phyloP scores from a whole-genome alignment of 2,113 vertebrate species.

The Myotis davidii region DNA sequence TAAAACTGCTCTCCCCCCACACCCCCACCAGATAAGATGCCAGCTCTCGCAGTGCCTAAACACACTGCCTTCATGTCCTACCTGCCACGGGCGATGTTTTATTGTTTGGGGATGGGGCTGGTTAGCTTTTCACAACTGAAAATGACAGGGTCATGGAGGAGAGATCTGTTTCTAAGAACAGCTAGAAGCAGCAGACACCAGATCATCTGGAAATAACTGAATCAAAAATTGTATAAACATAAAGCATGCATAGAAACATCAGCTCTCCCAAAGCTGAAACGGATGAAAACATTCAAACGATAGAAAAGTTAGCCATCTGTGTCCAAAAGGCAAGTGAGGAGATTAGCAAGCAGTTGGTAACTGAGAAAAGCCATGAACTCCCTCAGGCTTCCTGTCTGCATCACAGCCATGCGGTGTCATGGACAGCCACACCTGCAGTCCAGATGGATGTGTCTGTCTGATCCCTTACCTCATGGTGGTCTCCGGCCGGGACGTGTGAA shows the following conservation, averaged over 20 bases:
- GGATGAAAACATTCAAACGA: not conserved
- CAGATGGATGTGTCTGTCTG: rapidly evolving
- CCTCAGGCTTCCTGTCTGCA: not conserved
- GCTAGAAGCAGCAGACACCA: not conserved
- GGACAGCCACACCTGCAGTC: too few relatives aligned
- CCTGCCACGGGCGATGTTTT: not conserved
- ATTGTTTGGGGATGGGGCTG: not conserved
- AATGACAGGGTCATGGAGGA: not conserved
- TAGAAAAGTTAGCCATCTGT: not conserved
- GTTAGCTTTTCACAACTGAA: not conserved
- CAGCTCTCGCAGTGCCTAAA: not conserved
- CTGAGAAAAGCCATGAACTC: not conserved
- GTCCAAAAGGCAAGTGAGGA: not conserved
- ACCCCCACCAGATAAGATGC: not conserved
- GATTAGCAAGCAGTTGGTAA: not conserved
- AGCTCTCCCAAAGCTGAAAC: not conserved
- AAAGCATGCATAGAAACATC: not conserved
- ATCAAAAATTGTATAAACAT: not conserved
- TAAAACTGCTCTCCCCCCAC: not conserved
- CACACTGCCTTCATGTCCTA: not conserved
- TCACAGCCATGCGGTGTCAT: rapidly evolving
- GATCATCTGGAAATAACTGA: not conserved
- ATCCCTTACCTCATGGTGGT: slow-evolving; percentile 88
- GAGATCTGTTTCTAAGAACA: not conserved
- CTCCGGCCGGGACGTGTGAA: slow-evolving; percentile 80